phyloP scores from a whole-genome alignment of 2,888 invertebrate species.

The Chalcosyrphus nemorum region DNA sequence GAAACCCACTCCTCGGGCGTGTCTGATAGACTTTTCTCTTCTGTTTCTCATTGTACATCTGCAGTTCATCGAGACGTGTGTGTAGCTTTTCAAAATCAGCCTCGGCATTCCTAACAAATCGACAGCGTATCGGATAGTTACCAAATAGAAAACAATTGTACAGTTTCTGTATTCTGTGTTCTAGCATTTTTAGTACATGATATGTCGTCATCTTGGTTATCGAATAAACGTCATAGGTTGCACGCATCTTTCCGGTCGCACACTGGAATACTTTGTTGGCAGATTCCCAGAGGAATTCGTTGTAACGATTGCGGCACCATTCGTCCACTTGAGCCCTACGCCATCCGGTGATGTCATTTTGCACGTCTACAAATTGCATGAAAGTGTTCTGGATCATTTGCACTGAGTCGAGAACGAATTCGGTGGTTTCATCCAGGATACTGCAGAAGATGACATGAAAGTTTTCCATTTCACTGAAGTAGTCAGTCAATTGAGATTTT shows the following conservation, averaged over 20 bases:
- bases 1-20: constrained; percentile 50
- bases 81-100: constrained; percentile 77
- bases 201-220: constrained; percentile 78
- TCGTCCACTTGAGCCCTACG: constrained; percentile 74
- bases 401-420: constrained; percentile 76
- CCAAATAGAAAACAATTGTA: constrained; percentile 78
- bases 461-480: constrained; percentile 80
- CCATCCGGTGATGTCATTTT: constrained; percentile 74
- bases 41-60: constrained; percentile 78
- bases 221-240: constrained; percentile 77
- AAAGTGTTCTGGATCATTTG: constrained; percentile 75
- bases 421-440: constrained; percentile 78
- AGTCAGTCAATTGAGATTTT: constrained; percentile 77
- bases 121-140: constrained; percentile 76
- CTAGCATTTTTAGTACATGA: constrained; percentile 78
- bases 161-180: constrained; percentile 78
- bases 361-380: constrained; percentile 76
- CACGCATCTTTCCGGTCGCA: constrained; percentile 74
- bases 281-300: constrained; percentile 77
- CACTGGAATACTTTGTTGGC: constrained; percentile 78
- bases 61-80: constrained; percentile 77
- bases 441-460: constrained; percentile 77
- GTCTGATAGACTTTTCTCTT: constrained; percentile 73
- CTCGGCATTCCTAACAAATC: constrained; percentile 77
- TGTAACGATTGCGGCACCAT: constrained; percentile 76